phyloP scores from a whole-genome alignment of 2,113 vertebrate species.

The Indri indri region DNA sequence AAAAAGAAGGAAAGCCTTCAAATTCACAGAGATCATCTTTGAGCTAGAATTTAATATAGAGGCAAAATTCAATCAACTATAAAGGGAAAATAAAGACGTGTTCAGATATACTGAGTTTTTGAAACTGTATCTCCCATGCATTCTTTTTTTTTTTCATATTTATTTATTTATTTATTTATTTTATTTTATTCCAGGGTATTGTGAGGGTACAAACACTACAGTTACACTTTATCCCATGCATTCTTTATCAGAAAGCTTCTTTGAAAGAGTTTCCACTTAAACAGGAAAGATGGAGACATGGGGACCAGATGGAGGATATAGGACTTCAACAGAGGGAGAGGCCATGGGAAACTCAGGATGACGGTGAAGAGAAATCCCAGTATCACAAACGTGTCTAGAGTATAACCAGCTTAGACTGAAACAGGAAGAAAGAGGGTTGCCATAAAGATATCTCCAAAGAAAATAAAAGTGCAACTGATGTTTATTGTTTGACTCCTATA shows the following conservation, averaged over 20 bases:
- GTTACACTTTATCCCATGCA: too few relatives aligned
- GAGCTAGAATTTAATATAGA: slow-evolving; percentile 17
- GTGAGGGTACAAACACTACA: too few relatives aligned
- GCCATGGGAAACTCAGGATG: not conserved
- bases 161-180: too few relatives aligned
- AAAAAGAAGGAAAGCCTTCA: not conserved
- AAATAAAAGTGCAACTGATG: not conserved
- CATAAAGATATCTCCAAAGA: not conserved
- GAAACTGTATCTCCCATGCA: not conserved
- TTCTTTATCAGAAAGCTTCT: not conserved
- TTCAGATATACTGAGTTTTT: not conserved
- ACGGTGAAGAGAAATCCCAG: not conserved
- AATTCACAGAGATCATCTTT: not conserved
- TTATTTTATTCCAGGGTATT: too few relatives aligned
- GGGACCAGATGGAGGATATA: not conserved
- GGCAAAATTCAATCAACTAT: not conserved
- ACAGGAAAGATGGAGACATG: not conserved
- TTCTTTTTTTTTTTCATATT: too few relatives aligned
- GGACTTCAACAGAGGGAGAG: not conserved
- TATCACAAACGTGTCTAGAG: not conserved
- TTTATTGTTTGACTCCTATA: not conserved
- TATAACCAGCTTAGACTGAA: not conserved
- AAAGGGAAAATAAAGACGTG: not conserved
- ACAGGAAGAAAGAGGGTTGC: not conserved
- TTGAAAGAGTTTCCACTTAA: not conserved